These are phyloP conservation scores for Bombus affinis DNA, from an alignment of 1,140 invertebrate species.

Conservation along the genomic window DNA sequence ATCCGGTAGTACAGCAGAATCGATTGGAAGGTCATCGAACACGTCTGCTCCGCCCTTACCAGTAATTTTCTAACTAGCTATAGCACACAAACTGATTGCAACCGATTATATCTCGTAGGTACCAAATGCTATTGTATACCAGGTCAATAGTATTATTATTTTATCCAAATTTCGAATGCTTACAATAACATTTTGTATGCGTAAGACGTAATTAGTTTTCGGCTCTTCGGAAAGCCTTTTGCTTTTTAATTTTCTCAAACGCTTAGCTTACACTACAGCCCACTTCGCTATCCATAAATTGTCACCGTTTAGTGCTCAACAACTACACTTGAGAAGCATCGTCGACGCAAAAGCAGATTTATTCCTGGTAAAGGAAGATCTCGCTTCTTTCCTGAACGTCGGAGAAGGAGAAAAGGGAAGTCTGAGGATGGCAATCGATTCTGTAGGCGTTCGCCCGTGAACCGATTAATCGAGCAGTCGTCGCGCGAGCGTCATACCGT, in stretches of 20 bases:
- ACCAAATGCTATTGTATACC: too few relatives aligned
- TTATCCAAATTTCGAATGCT: too few relatives aligned
- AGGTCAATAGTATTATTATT: background rate
- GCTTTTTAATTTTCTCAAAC: too few relatives aligned
- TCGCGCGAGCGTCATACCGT: conserved; percentile 4
- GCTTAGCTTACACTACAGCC: background rate
- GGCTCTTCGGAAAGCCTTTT: background rate
- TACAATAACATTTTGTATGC: background rate
- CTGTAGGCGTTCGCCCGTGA: conserved; percentile 33
- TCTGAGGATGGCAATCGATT: conserved; percentile 27
- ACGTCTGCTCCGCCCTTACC: background rate
- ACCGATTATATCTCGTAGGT: too few relatives aligned
- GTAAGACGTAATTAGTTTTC: background rate
- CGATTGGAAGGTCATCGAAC: background rate
- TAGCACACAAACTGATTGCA: background rate
- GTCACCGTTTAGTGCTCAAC: background rate
- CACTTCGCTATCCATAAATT: background rate
- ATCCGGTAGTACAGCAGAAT: background rate
- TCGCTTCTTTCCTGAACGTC: too few relatives aligned
- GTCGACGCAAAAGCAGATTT: background rate
- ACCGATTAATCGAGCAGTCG: conserved; percentile 47
- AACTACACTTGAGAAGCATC: background rate
- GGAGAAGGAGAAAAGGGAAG: too few relatives aligned
- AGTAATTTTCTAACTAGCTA: background rate
- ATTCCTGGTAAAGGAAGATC: background rate